Conservation (phyloP, 2,797 vertebrate genomes). For the Chaetophractus vellerosus region DNA sequence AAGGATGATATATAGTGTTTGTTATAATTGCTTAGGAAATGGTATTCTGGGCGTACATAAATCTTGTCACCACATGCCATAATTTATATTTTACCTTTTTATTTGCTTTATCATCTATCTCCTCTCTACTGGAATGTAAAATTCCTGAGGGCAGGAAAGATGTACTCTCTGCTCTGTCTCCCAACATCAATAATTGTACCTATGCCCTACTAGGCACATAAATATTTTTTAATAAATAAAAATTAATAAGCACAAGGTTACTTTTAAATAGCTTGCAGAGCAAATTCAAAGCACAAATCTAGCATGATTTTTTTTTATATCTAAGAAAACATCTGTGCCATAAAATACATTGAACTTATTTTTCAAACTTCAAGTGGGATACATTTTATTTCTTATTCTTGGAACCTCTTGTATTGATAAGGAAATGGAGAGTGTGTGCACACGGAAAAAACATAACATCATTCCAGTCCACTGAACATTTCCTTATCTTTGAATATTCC, state of each 20-base stretch:
- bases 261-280: neutral
- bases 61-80: neutral
- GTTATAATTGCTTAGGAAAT: neutral
- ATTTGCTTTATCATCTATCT: neutral
- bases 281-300: neutral
- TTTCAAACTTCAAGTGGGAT: too few species aligned
- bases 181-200: neutral
- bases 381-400: too few species aligned
- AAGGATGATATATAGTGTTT: neutral
- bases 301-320: neutral
- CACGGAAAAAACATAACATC: neutral
- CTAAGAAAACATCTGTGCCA: too few species aligned
- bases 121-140: neutral
- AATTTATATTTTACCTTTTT: neutral
- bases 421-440: neutral
- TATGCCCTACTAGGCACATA: neutral
- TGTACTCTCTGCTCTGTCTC: neutral
- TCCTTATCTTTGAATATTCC: neutral
- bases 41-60: neutral
- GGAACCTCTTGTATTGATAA: neutral
- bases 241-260: neutral
- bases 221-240: neutral
- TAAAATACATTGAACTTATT: too few species aligned
- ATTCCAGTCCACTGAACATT: neutral
- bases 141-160: neutral